A percentile compares a stretch with the other conserved stretches of the same genome.
These are phyloP conservation scores for Hetaerina titia DNA, from an alignment of 2,888 invertebrate species.

Conservation along the genomic window DNA sequence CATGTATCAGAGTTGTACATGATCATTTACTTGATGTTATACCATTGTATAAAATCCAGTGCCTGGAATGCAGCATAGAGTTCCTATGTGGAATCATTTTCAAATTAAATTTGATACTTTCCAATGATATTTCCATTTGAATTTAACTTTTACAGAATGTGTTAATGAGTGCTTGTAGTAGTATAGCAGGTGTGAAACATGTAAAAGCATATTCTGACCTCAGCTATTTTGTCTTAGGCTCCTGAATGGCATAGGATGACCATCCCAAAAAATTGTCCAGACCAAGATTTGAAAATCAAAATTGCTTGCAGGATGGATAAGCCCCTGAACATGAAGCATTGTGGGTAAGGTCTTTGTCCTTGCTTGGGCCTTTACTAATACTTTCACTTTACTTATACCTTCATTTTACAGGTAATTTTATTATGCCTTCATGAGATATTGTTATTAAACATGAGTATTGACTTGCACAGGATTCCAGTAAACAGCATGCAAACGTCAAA, in stretches of 20 bases:
- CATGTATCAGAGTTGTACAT: too few species aligned
- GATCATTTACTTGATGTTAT: too few species aligned
- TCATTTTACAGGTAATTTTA: neutral
- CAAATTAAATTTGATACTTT: neutral
- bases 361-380: neutral
- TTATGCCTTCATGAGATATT: too few species aligned
- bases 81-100: too few species aligned
- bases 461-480: too few species aligned
- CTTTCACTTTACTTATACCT: neutral
- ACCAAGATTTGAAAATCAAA: conserved; percentile 97
- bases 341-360: conserved; percentile 84
- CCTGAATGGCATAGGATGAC: conserved; percentile 99
- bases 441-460: too few species aligned
- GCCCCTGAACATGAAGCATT: conserved; percentile 99
- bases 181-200: neutral
- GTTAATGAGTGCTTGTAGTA: neutral
- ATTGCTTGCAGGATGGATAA: conserved; percentile 99
- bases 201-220: neutral
- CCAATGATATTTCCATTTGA: neutral
- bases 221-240: conserved; percentile 78
- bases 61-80: too few species aligned
- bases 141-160: neutral
- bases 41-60: too few species aligned
- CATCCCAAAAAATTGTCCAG: conserved; percentile 95
- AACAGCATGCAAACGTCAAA: too few species aligned